These are phyloP conservation scores for Charadrius vociferus DNA, from an alignment of 2,113 vertebrate genomes.

Conservation along the genomic window DNA sequence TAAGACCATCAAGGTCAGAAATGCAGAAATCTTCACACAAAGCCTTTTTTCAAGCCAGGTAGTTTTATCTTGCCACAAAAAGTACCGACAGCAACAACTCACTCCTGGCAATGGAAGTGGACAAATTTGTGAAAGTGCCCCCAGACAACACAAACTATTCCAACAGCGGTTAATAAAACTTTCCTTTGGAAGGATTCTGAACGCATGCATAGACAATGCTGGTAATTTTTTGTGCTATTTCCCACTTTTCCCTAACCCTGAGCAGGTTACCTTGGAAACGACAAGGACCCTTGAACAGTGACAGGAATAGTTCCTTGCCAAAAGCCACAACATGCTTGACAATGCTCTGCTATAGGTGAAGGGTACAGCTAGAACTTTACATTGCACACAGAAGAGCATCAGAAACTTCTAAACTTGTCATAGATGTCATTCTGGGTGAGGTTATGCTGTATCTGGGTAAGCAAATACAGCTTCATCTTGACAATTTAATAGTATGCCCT, in stretches of 20 bases:
- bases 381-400: background rate
- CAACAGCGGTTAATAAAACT: background rate
- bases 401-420: background rate
- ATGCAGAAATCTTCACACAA: background rate
- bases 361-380: background rate
- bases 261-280: background rate
- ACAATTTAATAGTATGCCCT: background rate
- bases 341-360: background rate
- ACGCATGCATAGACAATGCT: rapidly evolving
- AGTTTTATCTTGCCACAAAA: background rate
- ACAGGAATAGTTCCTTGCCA: too few relatives aligned
- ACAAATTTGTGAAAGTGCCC: background rate
- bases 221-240: background rate
- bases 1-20: background rate
- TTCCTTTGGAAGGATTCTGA: background rate
- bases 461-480: background rate
- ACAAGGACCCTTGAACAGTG: background rate
- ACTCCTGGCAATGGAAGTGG: background rate
- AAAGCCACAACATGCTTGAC: background rate
- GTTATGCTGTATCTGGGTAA: background rate
- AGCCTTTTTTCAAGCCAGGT: background rate
- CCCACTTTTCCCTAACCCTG: background rate
- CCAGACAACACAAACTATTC: background rate
- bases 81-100: background rate
- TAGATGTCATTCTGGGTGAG: background rate